These are phyloP conservation scores for Cyprinodon brontotheroides DNA, from an alignment of 2,113 vertebrate species.

Conservation along the genomic window DNA sequence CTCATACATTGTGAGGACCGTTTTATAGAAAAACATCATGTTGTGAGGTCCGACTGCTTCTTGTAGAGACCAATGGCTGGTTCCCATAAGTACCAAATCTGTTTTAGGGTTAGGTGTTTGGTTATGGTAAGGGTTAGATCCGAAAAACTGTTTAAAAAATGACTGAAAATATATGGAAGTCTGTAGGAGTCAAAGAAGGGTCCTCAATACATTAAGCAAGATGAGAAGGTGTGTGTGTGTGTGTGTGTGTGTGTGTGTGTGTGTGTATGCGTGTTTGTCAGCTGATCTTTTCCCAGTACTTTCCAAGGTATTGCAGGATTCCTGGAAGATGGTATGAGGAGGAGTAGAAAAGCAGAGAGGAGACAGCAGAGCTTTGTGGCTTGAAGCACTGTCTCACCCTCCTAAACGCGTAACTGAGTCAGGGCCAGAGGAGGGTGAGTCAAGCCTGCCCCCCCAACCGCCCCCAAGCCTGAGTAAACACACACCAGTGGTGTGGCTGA, in stretches of 20 bases:
- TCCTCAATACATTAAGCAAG: too few relatives aligned
- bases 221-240: background rate
- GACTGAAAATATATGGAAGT: too few relatives aligned
- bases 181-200: too few relatives aligned
- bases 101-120: too few relatives aligned
- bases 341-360: slow-evolving; percentile 9
- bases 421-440: slow-evolving; percentile 25
- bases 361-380: slow-evolving; percentile 15
- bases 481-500: slow-evolving; percentile 47
- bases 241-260: background rate
- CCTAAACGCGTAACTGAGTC: slow-evolving; percentile 11
- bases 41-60: too few relatives aligned
- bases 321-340: slow-evolving; percentile 32
- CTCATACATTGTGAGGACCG: too few relatives aligned
- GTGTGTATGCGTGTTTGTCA: slow-evolving; percentile 4
- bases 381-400: slow-evolving; percentile 14
- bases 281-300: slow-evolving; percentile 37
- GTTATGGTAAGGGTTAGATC: too few relatives aligned
- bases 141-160: too few relatives aligned
- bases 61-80: too few relatives aligned
- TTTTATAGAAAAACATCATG: too few relatives aligned
- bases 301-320: slow-evolving; percentile 21
- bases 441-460: slow-evolving; percentile 44
- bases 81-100: too few relatives aligned
- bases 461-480: slow-evolving; percentile 59